Percentiles rank a stretch among this genome's conserved stretches.
Conservation (phyloP, 37 sponge, comb jelly and placozoan genomes). For the Aplysina aerophoba region DNA sequence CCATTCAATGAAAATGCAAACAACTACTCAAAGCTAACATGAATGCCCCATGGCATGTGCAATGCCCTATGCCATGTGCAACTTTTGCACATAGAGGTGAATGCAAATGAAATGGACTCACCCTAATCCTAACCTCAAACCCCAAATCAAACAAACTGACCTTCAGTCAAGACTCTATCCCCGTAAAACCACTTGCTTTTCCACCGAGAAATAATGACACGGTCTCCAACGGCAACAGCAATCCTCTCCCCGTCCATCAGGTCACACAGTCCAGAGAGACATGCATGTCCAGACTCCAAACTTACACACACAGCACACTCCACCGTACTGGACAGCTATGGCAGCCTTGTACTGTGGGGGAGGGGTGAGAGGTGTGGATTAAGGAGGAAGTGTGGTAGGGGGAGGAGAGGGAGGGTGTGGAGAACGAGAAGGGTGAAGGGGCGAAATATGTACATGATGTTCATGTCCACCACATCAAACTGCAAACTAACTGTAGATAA, state of each 20-base stretch:
- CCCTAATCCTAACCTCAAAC: slow-evolving; percentile 79
- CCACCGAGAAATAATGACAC: slow-evolving; percentile 27
- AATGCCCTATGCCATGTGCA: no score
- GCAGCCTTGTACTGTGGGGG: slow-evolving; percentile 39
- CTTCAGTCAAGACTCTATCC: slow-evolving; percentile 26
- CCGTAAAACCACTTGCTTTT: slow-evolving; percentile 41
- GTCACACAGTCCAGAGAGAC: slow-evolving; percentile 17
- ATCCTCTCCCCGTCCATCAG: slow-evolving; percentile 32
- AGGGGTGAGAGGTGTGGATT: background rate
- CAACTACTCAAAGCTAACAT: no score
- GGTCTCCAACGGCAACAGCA: slow-evolving; percentile 18
- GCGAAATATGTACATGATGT: background rate
- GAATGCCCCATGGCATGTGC: no score
- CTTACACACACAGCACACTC: background rate
- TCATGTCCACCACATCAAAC: no score
- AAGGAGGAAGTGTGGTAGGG: background rate
- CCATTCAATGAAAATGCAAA: no score
- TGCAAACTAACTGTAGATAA: no score
- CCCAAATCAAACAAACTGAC: no score
- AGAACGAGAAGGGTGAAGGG: no score
- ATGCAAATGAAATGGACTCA: slow-evolving; percentile 77
- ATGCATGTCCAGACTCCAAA: slow-evolving; percentile 4
- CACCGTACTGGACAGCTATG: background rate
- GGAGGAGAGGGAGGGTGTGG: background rate
- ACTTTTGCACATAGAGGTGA: no score